Conservation (phyloP, 2,888 invertebrate genomes). For the Lycia hirtaria region DNA sequence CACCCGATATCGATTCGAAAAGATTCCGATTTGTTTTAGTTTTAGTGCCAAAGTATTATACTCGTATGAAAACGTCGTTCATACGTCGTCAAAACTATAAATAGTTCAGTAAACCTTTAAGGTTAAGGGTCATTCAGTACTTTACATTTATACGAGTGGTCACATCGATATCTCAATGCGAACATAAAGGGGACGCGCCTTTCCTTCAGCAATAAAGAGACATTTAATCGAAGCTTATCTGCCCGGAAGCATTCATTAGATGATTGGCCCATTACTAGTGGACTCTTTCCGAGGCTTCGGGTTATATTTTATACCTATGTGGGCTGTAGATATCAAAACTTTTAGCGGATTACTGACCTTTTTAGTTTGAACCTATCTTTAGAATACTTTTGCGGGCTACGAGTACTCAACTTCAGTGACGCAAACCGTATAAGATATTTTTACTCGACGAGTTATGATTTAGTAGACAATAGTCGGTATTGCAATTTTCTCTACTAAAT, state of each 20-base stretch:
- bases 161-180: slow-evolving; percentile 76
- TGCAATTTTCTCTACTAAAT: too few species aligned
- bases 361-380: background rate
- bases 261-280: slow-evolving; percentile 83
- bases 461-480: too few species aligned
- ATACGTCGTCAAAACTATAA: slow-evolving; percentile 10
- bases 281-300: slow-evolving; percentile 68
- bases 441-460: too few species aligned
- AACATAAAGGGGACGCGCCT: slow-evolving; percentile 81
- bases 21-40: background rate
- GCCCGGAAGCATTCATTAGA: slow-evolving; percentile 85
- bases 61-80: background rate
- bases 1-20: too few species aligned
- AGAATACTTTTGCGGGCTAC: background rate
- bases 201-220: slow-evolving; percentile 82
- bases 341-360: slow-evolving; percentile 25
- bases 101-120: slow-evolving; percentile 10
- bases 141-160: slow-evolving; percentile 50
- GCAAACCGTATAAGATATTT: too few species aligned
- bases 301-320: slow-evolving; percentile 53
- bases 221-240: slow-evolving; percentile 85
- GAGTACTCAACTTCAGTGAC: background rate
- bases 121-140: slow-evolving; percentile 24
- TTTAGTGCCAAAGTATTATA: background rate
- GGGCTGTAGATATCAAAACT: slow-evolving; percentile 48